Evolutionary conservation across 2,888 invertebrate genomes (phyloP), one percentile per base, ranked within the genome.

Genomic region (Antheraea yamamai): DNA sequence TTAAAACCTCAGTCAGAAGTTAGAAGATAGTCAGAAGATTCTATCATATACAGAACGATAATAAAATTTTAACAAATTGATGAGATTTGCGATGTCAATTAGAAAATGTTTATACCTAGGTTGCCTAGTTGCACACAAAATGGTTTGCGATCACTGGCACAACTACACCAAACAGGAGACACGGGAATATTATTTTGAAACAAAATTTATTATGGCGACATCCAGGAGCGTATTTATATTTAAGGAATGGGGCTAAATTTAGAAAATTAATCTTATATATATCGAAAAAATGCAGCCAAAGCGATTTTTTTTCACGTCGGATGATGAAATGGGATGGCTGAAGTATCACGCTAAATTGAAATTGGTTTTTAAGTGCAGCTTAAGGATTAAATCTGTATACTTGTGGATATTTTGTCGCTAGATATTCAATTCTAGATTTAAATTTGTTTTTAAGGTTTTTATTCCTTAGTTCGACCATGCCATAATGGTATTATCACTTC

Each of bases 101-200:
- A n/a, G 7, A 20, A n/a, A 58, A 58, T 58, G 7, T 47, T 47
- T 8, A 58, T 58, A 58, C n/a, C n/a, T 58, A n/a, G 55, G 68
- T 70, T 70, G 20, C 52, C 39, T 61, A 47, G 16, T 73, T 23
- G 30, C 39, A 73, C 20, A n/a, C n/a, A 66, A 20, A 80, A 79
- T 12, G 84, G 86, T 86, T 89, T 91, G 78, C 74, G 88, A 89
- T 89, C 91, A 91, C 92, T 91, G 89, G 35, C 86, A 81, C 85
- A 87, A 84, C 83, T 85, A 81, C 86, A 75, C 75, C 91, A 89
- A 90, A 94, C 93, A 93, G 93, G 91, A 90, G 92, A 88, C 87
- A 85, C 79, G 88, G 89, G 91, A 92, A 93, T 93, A 93, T 93
- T 93, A 93, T 94, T 93, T 93, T 93, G 92, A 90, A 92, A 90